Evolutionary conservation across 2,113 vertebrate species (phyloP).

Genomic region (Bettongia penicillata): DNA sequence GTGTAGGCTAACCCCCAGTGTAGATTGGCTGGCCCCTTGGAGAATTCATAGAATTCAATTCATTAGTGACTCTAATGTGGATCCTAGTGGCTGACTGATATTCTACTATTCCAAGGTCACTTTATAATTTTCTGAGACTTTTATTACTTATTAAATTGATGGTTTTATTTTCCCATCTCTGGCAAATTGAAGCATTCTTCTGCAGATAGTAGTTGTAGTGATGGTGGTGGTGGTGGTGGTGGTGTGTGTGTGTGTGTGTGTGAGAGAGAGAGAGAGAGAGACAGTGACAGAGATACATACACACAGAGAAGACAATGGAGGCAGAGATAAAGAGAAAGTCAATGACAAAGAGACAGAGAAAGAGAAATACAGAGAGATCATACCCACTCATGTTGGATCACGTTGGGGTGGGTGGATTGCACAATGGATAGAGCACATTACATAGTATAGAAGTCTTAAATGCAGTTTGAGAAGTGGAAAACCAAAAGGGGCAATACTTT

Average conservation of each 20-base stretch:
- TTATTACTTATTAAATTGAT: conserved; percentile 58
- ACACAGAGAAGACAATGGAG: neutral
- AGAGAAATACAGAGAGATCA: neutral
- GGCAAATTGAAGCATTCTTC: conserved; percentile 56
- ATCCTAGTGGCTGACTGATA: conserved; percentile 64
- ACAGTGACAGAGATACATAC: too few species aligned
- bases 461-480: conserved; percentile 12
- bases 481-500: neutral
- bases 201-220: neutral
- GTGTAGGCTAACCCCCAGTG: neutral
- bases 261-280: neutral
- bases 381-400: neutral
- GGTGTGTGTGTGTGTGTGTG: neutral
- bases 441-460: conserved; percentile 9
- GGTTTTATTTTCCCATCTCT: conserved; percentile 30
- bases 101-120: conserved; percentile 60
- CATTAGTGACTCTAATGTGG: conserved; percentile 43
- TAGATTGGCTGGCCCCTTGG: conserved; percentile 8
- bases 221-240: neutral
- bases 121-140: conserved; percentile 61
- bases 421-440: neutral
- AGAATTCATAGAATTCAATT: conserved; percentile 66
- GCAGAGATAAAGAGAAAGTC: neutral
- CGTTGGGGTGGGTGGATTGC: neutral
- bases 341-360: neutral